A percentile compares a stretch with the other conserved stretches of the same genome.
These are phyloP conservation scores for Flabesymbios commensalis DNA, from an alignment of 2,888 invertebrate genomes.

Conservation along the genomic window DNA sequence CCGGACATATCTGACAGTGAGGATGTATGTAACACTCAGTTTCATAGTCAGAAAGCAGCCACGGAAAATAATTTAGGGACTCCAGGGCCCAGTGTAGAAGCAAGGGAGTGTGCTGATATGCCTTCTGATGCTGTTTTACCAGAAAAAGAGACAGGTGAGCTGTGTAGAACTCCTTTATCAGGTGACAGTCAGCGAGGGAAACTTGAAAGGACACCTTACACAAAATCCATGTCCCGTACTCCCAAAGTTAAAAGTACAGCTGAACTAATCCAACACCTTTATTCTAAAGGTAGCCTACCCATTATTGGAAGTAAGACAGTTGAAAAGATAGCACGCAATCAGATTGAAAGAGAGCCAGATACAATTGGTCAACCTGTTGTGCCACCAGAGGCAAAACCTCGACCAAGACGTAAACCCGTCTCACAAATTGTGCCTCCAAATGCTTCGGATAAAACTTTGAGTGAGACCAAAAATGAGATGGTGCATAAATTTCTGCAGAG, in stretches of 20 bases:
- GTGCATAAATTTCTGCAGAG: slow-evolving; percentile 61
- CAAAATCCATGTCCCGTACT: slow-evolving; percentile 54
- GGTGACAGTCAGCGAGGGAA: too few species aligned
- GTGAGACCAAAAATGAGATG: slow-evolving; percentile 60
- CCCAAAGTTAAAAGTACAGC: slow-evolving; percentile 76
- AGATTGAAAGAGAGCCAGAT: slow-evolving; percentile 51
- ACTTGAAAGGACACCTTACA: too few species aligned
- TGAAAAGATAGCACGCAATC: slow-evolving; percentile 51
- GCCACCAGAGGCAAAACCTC: slow-evolving; percentile 50
- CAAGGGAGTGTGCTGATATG: too few species aligned
- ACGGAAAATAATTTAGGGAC: too few species aligned
- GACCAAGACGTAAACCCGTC: slow-evolving; percentile 46
- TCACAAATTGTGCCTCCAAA: slow-evolving; percentile 36
- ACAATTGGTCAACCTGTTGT: slow-evolving; percentile 41
- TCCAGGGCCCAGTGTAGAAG: too few species aligned
- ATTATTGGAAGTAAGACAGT: slow-evolving; percentile 46
- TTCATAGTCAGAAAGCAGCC: too few species aligned
- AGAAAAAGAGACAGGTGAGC: too few species aligned
- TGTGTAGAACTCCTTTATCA: too few species aligned
- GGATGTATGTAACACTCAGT: too few species aligned
- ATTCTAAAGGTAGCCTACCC: slow-evolving; percentile 61
- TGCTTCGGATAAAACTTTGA: slow-evolving; percentile 42
- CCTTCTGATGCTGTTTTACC: too few species aligned
- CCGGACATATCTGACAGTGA: too few species aligned
- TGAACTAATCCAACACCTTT: slow-evolving; percentile 78